Evolutionary conservation across 2,113 vertebrate genomes (phyloP).

Genomic region (Mobula hypostoma): DNA sequence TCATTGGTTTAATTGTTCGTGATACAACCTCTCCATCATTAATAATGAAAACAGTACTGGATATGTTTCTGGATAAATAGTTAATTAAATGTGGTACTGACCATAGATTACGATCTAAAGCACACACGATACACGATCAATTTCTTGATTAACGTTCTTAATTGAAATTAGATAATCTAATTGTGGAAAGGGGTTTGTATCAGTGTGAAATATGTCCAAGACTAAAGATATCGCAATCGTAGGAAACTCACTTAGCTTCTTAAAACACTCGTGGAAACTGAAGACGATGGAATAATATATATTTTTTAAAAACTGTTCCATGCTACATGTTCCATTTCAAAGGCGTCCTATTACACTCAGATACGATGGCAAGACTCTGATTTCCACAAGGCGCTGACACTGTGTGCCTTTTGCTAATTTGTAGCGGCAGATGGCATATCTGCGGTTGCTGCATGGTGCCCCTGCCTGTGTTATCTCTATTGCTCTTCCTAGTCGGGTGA

Average conservation of each 20-base stretch:
- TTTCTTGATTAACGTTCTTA: not conserved
- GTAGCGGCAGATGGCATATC: conserved; percentile 16
- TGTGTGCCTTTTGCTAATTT: not conserved
- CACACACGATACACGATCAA: not conserved
- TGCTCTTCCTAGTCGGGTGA: not conserved
- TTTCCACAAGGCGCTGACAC: conserved; percentile 5
- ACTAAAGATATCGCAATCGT: not conserved
- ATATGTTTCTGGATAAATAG: too few species aligned
- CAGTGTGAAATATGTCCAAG: not conserved
- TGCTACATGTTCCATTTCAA: not conserved
- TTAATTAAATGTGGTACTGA: not conserved
- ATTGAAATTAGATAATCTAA: not conserved
- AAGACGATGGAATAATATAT: not conserved
- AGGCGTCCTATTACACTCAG: not conserved
- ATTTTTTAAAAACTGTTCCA: not conserved
- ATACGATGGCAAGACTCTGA: not conserved
- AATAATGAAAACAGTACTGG: not conserved
- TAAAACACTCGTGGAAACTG: not conserved
- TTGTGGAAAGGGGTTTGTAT: not conserved
- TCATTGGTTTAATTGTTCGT: not conserved
- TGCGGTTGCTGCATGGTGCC: not conserved
- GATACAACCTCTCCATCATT: not conserved
- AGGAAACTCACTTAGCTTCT: not conserved
- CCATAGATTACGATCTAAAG: not conserved
- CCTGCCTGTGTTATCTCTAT: not conserved